Base-by-base conservation (phyloP, 2,113 vertebrate species). In the Labeo rohita region DNA sequence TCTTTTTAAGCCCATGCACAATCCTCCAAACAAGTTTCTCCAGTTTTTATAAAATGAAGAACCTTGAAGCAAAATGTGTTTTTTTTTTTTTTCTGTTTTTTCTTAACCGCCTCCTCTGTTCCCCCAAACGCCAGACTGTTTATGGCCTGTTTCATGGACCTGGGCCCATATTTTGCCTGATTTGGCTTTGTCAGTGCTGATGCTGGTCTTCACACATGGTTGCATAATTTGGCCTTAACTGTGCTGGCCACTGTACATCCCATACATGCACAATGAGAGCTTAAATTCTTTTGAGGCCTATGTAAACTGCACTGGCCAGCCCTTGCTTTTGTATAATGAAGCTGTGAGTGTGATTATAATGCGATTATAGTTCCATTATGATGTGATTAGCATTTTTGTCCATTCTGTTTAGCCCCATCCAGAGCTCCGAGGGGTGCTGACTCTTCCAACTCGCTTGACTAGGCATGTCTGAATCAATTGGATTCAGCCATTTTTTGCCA, bases 331-430 rank as follows among this genome's bases (percentile, higher is more conserved):
- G 79, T 72, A 80, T 85, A 90, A 93, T 90, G 91, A 93, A 89
- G 92, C 86, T 78, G 5, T 18, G 87, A 75, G 76, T 89, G 90
- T 93, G 91, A 93, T 91, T 92, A 85, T 92, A 90, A 86, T 91
- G 86, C 88, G 90, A 93, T 93, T 92, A 89, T 89, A 90, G 90
- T 80, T 76, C 90, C 89, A 91, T 93, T 91, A 90, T 93, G 86
- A 15, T 86, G 88, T 88, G 86, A 59, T 84, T 84, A 84, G 82
- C 47, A 61, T 84, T 77, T 78, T 80, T 54, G 49, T 85, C 47
- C 11, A 10, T 52, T 85, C 75, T 84, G 56, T 84, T 49, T 81
- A 74, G 66, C 66, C 79, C 59, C 45, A 75, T 82, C 85, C 68
- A 39, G 74, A 84, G 61, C 80, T 54, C 63, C 3, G 73, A 68